phyloP scores from a whole-genome alignment of 1,140 invertebrate species.

The Agrilus planipennis region DNA sequence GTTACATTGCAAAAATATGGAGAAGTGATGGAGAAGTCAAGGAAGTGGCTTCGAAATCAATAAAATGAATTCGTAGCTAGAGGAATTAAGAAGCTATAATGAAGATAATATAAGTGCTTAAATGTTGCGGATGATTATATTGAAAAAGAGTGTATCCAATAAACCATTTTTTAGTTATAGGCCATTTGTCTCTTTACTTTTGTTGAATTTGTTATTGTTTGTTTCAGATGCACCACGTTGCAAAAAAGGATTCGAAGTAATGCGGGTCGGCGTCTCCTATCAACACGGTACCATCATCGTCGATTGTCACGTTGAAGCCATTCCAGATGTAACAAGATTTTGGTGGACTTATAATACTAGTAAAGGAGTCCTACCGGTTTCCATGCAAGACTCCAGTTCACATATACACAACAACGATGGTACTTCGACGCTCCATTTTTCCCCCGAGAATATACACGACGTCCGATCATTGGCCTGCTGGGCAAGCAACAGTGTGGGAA shows the following conservation, averaged over 20 bases:
- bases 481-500: constrained; percentile 72
- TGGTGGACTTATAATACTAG: constrained; percentile 72
- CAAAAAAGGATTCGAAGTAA: constrained; percentile 42
- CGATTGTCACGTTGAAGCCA: constrained; percentile 71
- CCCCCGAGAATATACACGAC: constrained; percentile 49
- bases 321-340: constrained; percentile 56
- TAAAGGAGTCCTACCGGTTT: constrained; percentile 53
- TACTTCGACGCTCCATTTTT: constrained; percentile 55
- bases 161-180: too few species aligned
- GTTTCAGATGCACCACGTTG: constrained; percentile 52
- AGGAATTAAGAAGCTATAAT: too few species aligned
- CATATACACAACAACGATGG: constrained; percentile 49
- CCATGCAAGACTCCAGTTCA: constrained; percentile 46
- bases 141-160: too few species aligned
- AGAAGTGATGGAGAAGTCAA: too few species aligned
- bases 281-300: constrained; percentile 47
- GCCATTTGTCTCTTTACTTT: neutral
- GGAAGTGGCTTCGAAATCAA: too few species aligned
- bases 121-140: too few species aligned
- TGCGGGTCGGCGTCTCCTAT: constrained; percentile 42
- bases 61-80: too few species aligned
- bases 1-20: too few species aligned
- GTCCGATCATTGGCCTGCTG: constrained; percentile 75
- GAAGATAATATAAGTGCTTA: too few species aligned
- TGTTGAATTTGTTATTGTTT: too few species aligned